Evolutionary conservation across 2,113 vertebrate genomes (phyloP).

Genomic region (Misgurnus mizolepis): DNA sequence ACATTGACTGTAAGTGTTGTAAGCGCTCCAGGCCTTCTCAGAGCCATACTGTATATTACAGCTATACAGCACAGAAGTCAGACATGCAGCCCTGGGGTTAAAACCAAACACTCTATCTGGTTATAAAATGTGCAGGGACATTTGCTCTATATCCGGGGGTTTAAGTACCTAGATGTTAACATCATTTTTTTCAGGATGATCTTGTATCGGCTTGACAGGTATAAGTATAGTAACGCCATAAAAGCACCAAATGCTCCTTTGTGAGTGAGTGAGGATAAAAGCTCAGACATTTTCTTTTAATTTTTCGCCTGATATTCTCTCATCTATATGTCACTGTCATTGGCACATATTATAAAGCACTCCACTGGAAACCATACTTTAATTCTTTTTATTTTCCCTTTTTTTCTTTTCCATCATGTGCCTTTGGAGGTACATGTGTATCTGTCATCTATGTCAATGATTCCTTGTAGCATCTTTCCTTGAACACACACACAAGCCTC

Average conservation of each 20-base stretch:
- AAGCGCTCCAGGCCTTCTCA: slow-evolving; percentile 12
- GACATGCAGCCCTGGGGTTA: background rate
- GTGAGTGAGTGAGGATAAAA: no score
- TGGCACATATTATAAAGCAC: slow-evolving; percentile 19
- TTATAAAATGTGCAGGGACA: background rate
- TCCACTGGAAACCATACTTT: background rate
- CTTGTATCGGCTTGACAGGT: background rate
- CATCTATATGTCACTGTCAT: background rate
- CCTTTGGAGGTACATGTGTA: background rate
- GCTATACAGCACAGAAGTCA: background rate
- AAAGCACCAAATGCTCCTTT: background rate
- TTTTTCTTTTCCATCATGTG: background rate
- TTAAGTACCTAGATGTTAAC: background rate
- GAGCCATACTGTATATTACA: background rate
- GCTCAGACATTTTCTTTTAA: no score
- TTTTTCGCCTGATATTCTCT: background rate
- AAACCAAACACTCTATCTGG: background rate
- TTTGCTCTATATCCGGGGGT: background rate
- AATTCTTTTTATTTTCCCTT: slow-evolving; percentile 7
- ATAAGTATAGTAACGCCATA: background rate
- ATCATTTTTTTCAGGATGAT: background rate
- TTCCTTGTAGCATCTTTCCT: background rate
- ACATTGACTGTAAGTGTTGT: background rate
- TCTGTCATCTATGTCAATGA: background rate
- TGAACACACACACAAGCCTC: background rate